Evolutionary conservation across 2,888 invertebrate genomes (phyloP).

Genomic region (Plagodis pulveraria): DNA sequence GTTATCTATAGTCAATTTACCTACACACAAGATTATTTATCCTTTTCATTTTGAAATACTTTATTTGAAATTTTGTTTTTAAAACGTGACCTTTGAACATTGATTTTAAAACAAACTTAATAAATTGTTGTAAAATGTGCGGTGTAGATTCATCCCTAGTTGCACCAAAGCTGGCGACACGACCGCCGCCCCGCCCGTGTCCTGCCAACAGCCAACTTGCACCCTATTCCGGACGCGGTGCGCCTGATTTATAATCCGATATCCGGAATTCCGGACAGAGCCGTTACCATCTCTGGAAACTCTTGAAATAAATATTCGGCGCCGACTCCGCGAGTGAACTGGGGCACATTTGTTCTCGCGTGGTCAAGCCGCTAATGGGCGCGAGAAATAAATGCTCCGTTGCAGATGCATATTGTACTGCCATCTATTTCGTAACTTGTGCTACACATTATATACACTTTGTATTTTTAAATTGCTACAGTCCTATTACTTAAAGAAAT

Average conservation of each 20-base stretch:
- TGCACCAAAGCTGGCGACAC: conserved; percentile 32
- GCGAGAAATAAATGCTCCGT: conserved; percentile 44
- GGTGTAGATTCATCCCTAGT: conserved; percentile 16
- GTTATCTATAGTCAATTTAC: no score
- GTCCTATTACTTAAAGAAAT: no score
- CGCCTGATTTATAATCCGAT: conserved; percentile 68
- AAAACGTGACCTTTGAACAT: no score
- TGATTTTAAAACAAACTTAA: no score
- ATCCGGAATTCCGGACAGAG: conserved; percentile 48
- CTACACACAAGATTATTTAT: no score
- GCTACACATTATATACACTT: no score
- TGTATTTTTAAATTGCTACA: no score
- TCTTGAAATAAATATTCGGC: conserved; percentile 41
- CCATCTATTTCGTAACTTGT: no score
- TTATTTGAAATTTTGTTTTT: no score
- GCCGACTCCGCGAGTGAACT: conserved; percentile 37
- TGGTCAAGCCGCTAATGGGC: conserved; percentile 40
- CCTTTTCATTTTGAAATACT: no score
- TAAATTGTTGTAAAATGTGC: neutral
- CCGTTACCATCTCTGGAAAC: conserved; percentile 43
- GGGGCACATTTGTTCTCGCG: conserved; percentile 42
- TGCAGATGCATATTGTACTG: conserved; percentile 32
- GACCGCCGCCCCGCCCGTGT: conserved; percentile 36
- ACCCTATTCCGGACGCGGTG: conserved; percentile 53
- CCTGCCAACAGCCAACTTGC: conserved; percentile 48